Conservation (phyloP, 2,888 invertebrate genomes). For the Nephrotoma flavescens region DNA sequence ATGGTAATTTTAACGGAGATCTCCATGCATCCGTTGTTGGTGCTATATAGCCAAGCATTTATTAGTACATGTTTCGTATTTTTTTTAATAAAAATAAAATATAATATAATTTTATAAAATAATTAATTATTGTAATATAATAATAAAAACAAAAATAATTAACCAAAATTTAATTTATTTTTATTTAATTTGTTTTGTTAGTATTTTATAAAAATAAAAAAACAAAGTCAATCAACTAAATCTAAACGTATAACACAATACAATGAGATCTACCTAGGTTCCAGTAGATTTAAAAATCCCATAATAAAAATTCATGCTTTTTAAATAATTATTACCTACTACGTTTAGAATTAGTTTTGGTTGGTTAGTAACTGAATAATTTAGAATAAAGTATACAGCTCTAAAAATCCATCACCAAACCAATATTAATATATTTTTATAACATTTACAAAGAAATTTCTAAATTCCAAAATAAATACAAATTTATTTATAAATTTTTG, state of each 20-base stretch:
- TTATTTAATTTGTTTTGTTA: slow-evolving; percentile 1
- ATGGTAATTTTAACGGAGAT: slow-evolving; percentile 6
- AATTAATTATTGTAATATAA: neutral
- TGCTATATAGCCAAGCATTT: slow-evolving; percentile 9
- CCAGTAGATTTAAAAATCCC: neutral
- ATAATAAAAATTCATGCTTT: neutral
- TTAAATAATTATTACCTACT: neutral
- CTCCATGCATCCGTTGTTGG: slow-evolving; percentile 8
- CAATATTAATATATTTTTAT: neutral
- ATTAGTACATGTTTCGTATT: neutral
- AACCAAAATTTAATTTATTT: neutral
- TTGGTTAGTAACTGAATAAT: neutral
- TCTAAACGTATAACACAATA: neutral
- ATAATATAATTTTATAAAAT: neutral
- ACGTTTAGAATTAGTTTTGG: neutral
- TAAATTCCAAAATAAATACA: neutral
- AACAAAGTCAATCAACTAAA: neutral
- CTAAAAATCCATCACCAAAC: neutral
- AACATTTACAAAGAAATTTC: neutral
- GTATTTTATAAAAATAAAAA: neutral
- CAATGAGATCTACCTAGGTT: neutral
- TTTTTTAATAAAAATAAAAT: neutral
- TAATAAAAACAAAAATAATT: neutral
- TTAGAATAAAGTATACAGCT: neutral
- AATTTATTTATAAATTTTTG: neutral